Conservation (phyloP, 2,888 invertebrate genomes). For the Euplagia quadripunctaria region DNA sequence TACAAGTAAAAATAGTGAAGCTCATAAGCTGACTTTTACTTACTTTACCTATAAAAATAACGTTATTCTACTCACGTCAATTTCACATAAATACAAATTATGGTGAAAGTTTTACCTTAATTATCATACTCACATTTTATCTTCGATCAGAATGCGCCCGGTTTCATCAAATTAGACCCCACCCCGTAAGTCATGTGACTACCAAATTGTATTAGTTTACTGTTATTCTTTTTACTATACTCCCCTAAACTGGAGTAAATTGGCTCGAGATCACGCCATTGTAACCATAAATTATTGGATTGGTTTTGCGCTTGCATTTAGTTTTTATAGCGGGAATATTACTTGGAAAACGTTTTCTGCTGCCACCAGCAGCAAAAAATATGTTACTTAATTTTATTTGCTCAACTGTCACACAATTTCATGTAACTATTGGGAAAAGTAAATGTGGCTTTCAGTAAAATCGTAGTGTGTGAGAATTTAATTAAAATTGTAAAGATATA, state of each 20-base stretch:
- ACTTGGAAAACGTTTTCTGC: constrained; percentile 43
- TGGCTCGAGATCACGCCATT: constrained; percentile 85
- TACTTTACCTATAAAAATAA: neutral
- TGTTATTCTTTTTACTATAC: constrained; percentile 83
- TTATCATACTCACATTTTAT: constrained; percentile 59
- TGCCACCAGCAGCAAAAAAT: neutral
- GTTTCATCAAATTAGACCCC: constrained; percentile 81
- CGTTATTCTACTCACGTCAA: neutral
- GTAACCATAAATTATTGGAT: constrained; percentile 83
- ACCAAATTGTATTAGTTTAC: constrained; percentile 86
- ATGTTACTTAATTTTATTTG: constrained; percentile 25
- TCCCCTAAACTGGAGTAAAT: constrained; percentile 85
- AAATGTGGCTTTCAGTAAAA: neutral
- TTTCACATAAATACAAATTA: constrained; percentile 16
- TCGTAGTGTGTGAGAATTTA: neutral
- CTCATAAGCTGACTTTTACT: no score
- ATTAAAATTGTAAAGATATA: neutral
- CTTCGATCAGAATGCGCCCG: constrained; percentile 70
- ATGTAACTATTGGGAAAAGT: neutral
- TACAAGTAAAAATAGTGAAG: no score
- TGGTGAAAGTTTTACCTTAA: constrained; percentile 39
- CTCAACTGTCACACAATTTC: neutral
- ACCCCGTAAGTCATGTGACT: constrained; percentile 79
- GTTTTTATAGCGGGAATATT: constrained; percentile 58
- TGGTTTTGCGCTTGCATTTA: constrained; percentile 69